A percentile compares a stretch with the other conserved stretches of the same genome.
Conservation (phyloP, 2,113 vertebrate species). For the Onychorhynchus coronatus region DNA sequence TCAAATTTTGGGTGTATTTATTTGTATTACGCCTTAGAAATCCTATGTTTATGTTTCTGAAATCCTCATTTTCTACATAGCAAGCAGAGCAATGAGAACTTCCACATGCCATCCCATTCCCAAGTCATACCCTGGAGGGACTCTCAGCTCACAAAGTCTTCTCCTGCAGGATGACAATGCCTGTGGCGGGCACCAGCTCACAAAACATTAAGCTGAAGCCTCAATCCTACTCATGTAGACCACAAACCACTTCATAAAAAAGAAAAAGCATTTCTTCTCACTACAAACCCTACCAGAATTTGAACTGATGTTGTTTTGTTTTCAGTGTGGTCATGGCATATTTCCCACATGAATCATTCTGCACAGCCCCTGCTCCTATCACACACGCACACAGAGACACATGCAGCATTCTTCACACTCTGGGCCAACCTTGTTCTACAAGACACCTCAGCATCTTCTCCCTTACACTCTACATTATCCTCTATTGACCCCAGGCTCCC, state of each 20-base stretch:
- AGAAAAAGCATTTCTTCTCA: neutral
- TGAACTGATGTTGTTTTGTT: neutral
- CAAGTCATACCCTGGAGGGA: neutral
- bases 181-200: neutral
- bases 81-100: neutral
- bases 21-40: neutral
- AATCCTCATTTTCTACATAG: neutral
- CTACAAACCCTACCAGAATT: neutral
- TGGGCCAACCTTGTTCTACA: neutral
- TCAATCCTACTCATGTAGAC: neutral
- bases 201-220: neutral
- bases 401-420: neutral
- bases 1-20: neutral
- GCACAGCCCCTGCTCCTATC: neutral
- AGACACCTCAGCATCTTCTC: neutral
- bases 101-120: neutral
- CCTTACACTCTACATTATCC: neutral
- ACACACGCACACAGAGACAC: neutral
- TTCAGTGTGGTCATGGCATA: neutral
- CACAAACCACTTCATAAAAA: neutral
- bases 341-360: conserved; percentile 13
- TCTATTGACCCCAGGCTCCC: neutral
- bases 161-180: neutral
- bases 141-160: neutral
- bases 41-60: neutral